Evolutionary conservation across 1,140 invertebrate genomes (phyloP).

Genomic region (Drosophila nebulosa): DNA sequence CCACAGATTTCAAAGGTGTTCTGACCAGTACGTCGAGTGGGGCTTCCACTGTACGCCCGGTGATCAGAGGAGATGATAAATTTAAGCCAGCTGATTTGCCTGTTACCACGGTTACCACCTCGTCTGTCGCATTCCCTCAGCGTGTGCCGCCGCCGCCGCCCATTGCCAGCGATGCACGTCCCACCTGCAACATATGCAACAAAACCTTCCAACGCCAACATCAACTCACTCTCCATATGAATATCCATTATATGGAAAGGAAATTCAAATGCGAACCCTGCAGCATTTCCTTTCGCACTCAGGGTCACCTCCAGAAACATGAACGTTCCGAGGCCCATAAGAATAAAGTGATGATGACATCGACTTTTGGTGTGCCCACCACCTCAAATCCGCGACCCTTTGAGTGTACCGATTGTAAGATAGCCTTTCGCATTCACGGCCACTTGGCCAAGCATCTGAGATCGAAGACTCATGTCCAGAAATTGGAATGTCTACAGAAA

Average conservation of each 20-base stretch:
- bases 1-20: slow-evolving; percentile 70
- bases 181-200: slow-evolving; percentile 93
- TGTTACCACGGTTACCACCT: not conserved
- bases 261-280: slow-evolving; percentile 95
- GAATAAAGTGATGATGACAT: slow-evolving; percentile 94
- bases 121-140: slow-evolving; percentile 14
- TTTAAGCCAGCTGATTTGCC: slow-evolving; percentile 70
- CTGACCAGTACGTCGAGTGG: slow-evolving; percentile 11
- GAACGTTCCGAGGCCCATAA: slow-evolving; percentile 94
- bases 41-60: slow-evolving; percentile 35
- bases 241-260: slow-evolving; percentile 97
- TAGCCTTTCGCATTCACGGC: slow-evolving; percentile 97
- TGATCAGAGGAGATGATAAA: slow-evolving; percentile 76
- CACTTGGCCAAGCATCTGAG: slow-evolving; percentile 97
- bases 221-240: slow-evolving; percentile 94
- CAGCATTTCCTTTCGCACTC: slow-evolving; percentile 93
- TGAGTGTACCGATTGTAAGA: slow-evolving; percentile 96
- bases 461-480: slow-evolving; percentile 98
- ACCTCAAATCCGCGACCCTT: slow-evolving; percentile 95
- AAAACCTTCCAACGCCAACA: slow-evolving; percentile 95
- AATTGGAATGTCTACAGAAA: slow-evolving; percentile 95
- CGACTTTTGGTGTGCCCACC: slow-evolving; percentile 91
- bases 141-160: slow-evolving; percentile 73
- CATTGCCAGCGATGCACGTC: slow-evolving; percentile 85
- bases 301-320: slow-evolving; percentile 95